These are phyloP conservation scores for Agriopis aurantiaria DNA, from an alignment of 2,888 invertebrate genomes.

Conservation along the genomic window DNA sequence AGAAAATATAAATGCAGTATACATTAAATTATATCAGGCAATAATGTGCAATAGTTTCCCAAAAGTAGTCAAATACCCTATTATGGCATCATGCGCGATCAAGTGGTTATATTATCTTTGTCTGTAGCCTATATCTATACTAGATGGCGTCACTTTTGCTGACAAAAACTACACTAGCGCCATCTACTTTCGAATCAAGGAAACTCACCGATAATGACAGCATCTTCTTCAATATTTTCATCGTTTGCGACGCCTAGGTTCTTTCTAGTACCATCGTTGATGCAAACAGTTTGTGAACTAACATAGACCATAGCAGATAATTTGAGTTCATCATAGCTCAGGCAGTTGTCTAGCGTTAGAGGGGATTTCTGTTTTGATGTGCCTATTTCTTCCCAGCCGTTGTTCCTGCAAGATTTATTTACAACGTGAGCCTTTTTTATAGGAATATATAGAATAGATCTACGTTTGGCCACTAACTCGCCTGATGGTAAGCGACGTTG, in stretches of 20 bases:
- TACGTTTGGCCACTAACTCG: too few relatives aligned
- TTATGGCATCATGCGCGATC: too few relatives aligned
- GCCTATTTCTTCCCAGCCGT: constrained; percentile 88
- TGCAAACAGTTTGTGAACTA: constrained; percentile 86
- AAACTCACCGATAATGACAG: constrained; percentile 75
- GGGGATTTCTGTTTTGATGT: constrained; percentile 83
- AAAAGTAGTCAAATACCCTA: too few relatives aligned
- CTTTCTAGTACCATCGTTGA: constrained; percentile 86
- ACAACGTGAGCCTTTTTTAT: too few relatives aligned
- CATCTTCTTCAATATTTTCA: constrained; percentile 73
- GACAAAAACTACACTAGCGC: constrained; percentile 4
- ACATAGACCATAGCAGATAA: constrained; percentile 86
- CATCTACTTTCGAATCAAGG: constrained; percentile 10
- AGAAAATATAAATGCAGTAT: too few relatives aligned
- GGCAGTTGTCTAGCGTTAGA: constrained; percentile 80
- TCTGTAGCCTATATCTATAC: too few relatives aligned
- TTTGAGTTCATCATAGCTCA: constrained; percentile 89
- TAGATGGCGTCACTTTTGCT: too few relatives aligned
- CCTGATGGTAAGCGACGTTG: too few relatives aligned
- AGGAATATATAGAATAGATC: too few relatives aligned
- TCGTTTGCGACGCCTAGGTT: constrained; percentile 79
- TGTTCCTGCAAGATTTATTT: constrained; percentile 59
- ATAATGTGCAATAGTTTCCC: too few relatives aligned
- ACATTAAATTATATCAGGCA: too few relatives aligned
- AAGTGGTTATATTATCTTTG: too few relatives aligned